Percentiles rank a stretch among this genome's conserved stretches.
These are phyloP conservation scores for Verasper variegatus DNA, from an alignment of 2,113 vertebrate species.

Conservation along the genomic window DNA sequence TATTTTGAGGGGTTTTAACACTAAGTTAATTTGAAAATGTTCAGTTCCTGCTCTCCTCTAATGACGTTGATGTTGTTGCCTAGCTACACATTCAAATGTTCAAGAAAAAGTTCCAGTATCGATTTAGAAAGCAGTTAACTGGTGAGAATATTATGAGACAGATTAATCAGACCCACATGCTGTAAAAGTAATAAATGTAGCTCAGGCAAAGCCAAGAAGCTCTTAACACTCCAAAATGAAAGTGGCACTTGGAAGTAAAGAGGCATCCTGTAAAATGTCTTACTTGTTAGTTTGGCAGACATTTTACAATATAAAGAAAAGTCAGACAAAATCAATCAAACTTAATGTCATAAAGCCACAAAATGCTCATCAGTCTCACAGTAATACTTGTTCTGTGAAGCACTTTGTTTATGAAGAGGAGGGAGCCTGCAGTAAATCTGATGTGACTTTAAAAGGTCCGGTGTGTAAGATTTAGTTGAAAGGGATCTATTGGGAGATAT, in stretches of 20 bases:
- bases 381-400: neutral
- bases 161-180: neutral
- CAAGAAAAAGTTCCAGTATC: neutral
- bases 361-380: neutral
- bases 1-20: too few species aligned
- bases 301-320: neutral
- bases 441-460: neutral
- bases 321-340: too few species aligned
- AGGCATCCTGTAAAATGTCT: neutral
- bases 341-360: too few species aligned
- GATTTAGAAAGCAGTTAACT: neutral
- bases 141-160: neutral
- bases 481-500: too few species aligned
- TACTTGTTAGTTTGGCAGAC: neutral
- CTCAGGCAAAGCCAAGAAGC: neutral
- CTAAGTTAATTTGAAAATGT: neutral
- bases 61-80: neutral
- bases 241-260: neutral
- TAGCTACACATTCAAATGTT: neutral
- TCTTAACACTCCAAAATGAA: neutral
- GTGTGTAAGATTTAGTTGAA: too few species aligned
- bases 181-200: neutral
- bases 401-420: neutral
- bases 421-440: neutral
- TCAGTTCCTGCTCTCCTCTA: neutral